Base-by-base conservation (phyloP, 2,888 invertebrate species). In the Chalcosyrphus nemorum region DNA sequence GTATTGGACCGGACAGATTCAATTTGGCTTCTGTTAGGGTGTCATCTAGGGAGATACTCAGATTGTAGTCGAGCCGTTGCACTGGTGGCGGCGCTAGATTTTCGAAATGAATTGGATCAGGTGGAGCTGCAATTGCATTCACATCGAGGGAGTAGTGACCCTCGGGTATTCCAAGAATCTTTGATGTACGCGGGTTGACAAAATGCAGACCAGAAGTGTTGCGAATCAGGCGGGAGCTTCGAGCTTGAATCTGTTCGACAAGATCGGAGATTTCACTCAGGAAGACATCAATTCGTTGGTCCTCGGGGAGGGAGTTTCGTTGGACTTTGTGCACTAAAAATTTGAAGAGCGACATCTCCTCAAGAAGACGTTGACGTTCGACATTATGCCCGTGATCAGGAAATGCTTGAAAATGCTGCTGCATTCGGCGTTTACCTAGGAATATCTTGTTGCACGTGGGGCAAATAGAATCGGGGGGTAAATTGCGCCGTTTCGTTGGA, bases 131-230 rank as follows among this genome's bases (percentile, higher is more conserved):
- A 72, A 91, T 90, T 0, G 90, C 90, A 1, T 88, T 88, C 82
- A 91, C 87, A 76, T 91, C 90, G 38, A 91, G 84, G 0, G 91
- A 89, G 81, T 91, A 91, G 61, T 91, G 91, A 15, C 91, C 91
- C 86, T 91, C 91, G 5, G 91, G 91, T 59, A 91, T 90, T n/a
- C 91, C 90, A 2, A 91, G 65, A 0, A 91, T 88, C 2, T 90
- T 90, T 0, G 91, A 88, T 7, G 88, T 88, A 2, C 89, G 88
- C 0, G 89, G 87, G 71, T 89, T 89, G 1, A 91, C 90, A 72
- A 90, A 91, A 68, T 91, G 91, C 50, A 90, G 71, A 0, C 91
- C 91, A 0, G 91, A 90, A 2, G 91, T 91, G 63, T 91, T 91
- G 11, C 90, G 88, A 61, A 91, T 89, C 13, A 91, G 88, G 0